Evolutionary conservation across 2,113 vertebrate species (phyloP).

Genomic region (Lepus americanus): DNA sequence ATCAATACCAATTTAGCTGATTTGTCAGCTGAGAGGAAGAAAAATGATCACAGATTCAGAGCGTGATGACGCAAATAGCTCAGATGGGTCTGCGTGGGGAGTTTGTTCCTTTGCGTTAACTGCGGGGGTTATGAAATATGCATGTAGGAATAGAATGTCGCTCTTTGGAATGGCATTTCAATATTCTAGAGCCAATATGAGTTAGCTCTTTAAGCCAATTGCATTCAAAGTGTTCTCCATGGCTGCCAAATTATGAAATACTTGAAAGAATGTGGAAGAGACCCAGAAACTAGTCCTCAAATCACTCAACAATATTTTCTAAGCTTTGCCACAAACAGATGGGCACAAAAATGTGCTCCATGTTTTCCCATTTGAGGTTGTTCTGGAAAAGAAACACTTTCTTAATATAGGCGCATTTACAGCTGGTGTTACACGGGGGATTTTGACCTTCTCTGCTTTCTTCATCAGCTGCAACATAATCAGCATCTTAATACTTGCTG

Average conservation of each 20-base stretch:
- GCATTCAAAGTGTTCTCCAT: constrained; percentile 49
- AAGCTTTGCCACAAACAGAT: constrained; percentile 70
- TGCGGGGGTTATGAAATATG: constrained; percentile 28
- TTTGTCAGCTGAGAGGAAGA: constrained; percentile 63
- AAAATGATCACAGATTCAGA: constrained; percentile 23
- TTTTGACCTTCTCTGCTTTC: constrained; percentile 46
- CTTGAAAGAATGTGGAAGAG: constrained; percentile 56
- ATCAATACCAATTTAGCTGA: constrained; percentile 49
- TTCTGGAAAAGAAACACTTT: constrained; percentile 55
- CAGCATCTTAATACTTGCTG: background rate
- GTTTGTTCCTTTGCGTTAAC: constrained; percentile 47
- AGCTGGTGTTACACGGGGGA: constrained; percentile 30
- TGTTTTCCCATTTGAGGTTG: constrained; percentile 67
- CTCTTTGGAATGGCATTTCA: constrained; percentile 57
- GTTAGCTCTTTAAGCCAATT: constrained; percentile 44
- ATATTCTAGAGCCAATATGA: constrained; percentile 68
- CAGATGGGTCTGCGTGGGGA: background rate
- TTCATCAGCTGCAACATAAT: constrained; percentile 21
- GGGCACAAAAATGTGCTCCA: constrained; percentile 61
- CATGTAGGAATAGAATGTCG: constrained; percentile 44
- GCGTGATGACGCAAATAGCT: constrained; percentile 40
- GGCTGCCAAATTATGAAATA: constrained; percentile 65
- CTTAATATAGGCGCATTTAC: constrained; percentile 34
- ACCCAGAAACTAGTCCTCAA: constrained; percentile 16
- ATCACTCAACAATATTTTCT: constrained; percentile 71